A percentile compares a stretch with the other conserved stretches of the same genome.
Evolutionary conservation across 2,113 vertebrate genomes (phyloP).

Genomic region (Silurus asotus): DNA sequence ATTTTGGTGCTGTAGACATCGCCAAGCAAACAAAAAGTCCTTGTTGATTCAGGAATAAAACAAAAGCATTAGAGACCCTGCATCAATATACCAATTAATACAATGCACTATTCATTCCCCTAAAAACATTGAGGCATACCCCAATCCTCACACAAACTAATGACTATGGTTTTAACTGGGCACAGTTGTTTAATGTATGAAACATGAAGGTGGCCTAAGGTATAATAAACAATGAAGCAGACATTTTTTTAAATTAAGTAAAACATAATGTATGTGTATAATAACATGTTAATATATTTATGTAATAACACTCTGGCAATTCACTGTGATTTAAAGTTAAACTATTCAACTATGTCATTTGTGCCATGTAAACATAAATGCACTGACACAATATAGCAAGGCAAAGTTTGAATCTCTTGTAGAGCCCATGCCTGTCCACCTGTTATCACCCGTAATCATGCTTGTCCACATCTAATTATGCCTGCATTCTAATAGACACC

Average conservation of each 20-base stretch:
- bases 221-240: conserved; percentile 47
- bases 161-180: neutral
- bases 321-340: conserved; percentile 8
- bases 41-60: neutral
- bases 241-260: conserved; percentile 44
- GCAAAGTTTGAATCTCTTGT: neutral
- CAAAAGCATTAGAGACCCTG: neutral
- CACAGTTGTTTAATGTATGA: neutral
- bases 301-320: conserved; percentile 60
- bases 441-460: too few relatives aligned
- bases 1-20: neutral
- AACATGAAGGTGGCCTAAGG: conserved; percentile 59
- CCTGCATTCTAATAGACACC: too few relatives aligned
- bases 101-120: neutral
- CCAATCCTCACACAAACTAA: neutral
- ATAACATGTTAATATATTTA: conserved; percentile 57
- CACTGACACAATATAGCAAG: conserved; percentile 2
- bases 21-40: neutral
- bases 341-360: neutral
- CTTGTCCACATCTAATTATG: too few relatives aligned
- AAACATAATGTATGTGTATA: conserved; percentile 31
- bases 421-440: too few relatives aligned
- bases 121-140: neutral
- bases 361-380: neutral
- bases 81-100: neutral